These are phyloP conservation scores for Labroides dimidiatus DNA, from an alignment of 2,797 vertebrate species.

Conservation along the genomic window DNA sequence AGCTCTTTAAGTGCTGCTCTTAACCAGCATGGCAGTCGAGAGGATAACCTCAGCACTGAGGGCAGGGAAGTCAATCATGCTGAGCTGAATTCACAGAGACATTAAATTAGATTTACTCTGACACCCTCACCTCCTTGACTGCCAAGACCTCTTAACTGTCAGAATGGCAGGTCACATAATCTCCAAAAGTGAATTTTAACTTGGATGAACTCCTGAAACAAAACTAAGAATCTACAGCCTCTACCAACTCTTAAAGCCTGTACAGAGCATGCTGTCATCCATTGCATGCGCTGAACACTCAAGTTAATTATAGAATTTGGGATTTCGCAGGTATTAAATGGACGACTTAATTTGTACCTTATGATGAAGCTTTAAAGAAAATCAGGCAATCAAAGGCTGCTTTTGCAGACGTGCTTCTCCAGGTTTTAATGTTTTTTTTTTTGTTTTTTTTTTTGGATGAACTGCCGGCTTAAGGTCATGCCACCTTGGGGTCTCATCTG, in stretches of 20 bases:
- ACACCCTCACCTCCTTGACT: background rate
- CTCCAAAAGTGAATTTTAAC: background rate
- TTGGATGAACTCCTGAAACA: background rate
- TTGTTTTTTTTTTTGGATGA: too few relatives aligned
- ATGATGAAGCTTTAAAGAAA: too few relatives aligned
- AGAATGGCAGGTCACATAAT: slow-evolving; percentile 1
- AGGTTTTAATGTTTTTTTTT: too few relatives aligned
- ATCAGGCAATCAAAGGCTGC: too few relatives aligned
- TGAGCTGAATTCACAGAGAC: slow-evolving; percentile 2
- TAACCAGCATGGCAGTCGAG: background rate
- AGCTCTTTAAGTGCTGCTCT: background rate
- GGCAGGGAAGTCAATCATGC: slow-evolving; percentile 18
- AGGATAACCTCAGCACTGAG: slow-evolving; percentile 13
- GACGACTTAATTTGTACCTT: too few relatives aligned
- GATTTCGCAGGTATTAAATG: too few relatives aligned
- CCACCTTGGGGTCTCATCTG: too few relatives aligned
- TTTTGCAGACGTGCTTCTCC: too few relatives aligned
- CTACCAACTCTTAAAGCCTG: background rate
- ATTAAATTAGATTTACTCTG: slow-evolving; percentile 9
- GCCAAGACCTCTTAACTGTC: background rate
- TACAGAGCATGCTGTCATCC: too few relatives aligned
- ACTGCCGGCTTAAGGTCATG: too few relatives aligned
- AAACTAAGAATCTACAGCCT: background rate
- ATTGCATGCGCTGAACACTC: too few relatives aligned
- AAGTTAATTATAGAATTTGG: too few relatives aligned